Evolutionary conservation across 2,888 invertebrate genomes (phyloP).

Genomic region (Gortyna flavago): DNA sequence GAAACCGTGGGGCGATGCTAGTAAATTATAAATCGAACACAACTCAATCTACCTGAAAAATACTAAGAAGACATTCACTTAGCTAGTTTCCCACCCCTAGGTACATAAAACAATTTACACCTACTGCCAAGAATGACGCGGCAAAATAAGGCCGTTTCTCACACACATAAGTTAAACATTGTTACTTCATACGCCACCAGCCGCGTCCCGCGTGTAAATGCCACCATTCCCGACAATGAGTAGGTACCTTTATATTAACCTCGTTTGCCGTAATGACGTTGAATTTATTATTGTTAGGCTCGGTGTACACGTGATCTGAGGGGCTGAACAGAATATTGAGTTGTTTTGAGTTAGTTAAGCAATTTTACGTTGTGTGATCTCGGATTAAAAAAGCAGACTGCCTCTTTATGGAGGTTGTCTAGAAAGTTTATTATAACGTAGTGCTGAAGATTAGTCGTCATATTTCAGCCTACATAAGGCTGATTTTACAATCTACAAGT

Average conservation of each 20-base stretch:
- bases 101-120: slow-evolving; percentile 50
- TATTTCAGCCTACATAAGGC: not conserved
- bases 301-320: slow-evolving; percentile 49
- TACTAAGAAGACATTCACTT: slow-evolving; percentile 18
- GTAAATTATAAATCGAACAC: not conserved
- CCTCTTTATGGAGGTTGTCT: slow-evolving; percentile 1
- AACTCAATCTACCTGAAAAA: not conserved
- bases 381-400: slow-evolving; percentile 10
- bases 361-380: slow-evolving; percentile 9
- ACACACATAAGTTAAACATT: slow-evolving; percentile 61
- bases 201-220: slow-evolving; percentile 67
- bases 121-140: slow-evolving; percentile 37
- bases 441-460: not conserved
- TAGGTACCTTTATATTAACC: slow-evolving; percentile 77
- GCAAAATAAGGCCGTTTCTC: slow-evolving; percentile 58
- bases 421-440: not conserved
- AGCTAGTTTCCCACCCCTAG: slow-evolving; percentile 14
- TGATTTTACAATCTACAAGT: not conserved
- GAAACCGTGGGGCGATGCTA: not conserved
- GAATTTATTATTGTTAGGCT: slow-evolving; percentile 74
- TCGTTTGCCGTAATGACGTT: slow-evolving; percentile 75
- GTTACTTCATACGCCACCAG: slow-evolving; percentile 53
- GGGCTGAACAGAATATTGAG: slow-evolving; percentile 38
- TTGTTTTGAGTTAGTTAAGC: slow-evolving; percentile 44
- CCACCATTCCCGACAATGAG: slow-evolving; percentile 72